Conservation (phyloP, 2,888 invertebrate genomes). For the Cheilosia impressa region DNA sequence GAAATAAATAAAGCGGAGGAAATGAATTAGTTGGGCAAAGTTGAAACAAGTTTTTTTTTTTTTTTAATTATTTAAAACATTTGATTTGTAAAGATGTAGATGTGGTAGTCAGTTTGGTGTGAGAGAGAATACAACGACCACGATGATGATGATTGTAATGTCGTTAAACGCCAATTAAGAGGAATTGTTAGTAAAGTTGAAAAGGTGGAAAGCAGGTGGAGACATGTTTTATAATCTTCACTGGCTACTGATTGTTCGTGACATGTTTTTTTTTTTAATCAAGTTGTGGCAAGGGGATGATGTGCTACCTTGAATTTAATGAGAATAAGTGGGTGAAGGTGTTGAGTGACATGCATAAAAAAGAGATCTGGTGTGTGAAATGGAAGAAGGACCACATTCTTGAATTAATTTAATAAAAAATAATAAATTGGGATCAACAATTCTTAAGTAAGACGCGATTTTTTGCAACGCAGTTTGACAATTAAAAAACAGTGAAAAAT, state of each 20-base stretch:
- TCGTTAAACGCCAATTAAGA: constrained; percentile 23
- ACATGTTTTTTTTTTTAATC: background rate
- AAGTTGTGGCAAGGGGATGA: background rate
- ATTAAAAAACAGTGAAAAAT: too few species aligned
- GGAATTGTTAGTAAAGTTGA: constrained; percentile 12
- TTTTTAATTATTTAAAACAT: background rate
- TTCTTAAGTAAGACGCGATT: too few species aligned
- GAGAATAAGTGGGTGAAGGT: background rate
- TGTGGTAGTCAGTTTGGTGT: too few species aligned
- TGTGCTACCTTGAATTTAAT: background rate
- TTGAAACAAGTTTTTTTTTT: constrained; percentile 44
- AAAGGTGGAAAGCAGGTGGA: constrained; percentile 4
- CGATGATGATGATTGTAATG: constrained; percentile 10
- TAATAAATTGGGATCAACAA: too few species aligned
- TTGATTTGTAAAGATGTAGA: constrained; percentile 31
- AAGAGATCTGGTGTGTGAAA: too few species aligned
- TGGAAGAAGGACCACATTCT: too few species aligned
- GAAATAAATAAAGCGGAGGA: constrained; percentile 43
- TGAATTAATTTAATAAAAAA: too few species aligned
- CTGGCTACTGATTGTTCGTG: constrained; percentile 1
- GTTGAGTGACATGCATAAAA: background rate
- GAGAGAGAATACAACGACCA: background rate
- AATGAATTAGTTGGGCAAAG: constrained; percentile 49
- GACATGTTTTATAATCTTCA: background rate
- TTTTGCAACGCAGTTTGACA: too few species aligned